These are phyloP conservation scores for Radopholus similis DNA, from an alignment of 1,140 invertebrate species.

Conservation along the genomic window DNA sequence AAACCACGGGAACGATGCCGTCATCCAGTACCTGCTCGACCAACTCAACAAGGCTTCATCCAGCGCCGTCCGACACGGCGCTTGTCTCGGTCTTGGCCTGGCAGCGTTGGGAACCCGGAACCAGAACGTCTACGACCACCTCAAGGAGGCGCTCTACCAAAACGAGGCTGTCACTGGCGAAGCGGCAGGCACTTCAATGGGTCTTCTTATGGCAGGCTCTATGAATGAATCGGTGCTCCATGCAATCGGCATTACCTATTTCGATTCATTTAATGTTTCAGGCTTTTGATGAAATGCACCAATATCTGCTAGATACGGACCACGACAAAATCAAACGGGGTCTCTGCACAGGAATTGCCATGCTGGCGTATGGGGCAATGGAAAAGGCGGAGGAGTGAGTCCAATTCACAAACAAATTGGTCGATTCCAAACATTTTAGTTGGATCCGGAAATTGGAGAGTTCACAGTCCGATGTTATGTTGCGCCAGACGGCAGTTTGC, in stretches of 20 bases:
- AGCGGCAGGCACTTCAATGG: constrained; percentile 92
- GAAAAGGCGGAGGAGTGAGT: constrained; percentile 81
- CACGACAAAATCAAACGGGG: constrained; percentile 97
- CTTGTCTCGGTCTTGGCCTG: constrained; percentile 88
- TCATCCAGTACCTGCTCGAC: constrained; percentile 47
- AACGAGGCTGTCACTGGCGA: constrained; percentile 97
- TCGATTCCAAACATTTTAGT: not conserved
- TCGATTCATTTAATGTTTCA: constrained; percentile 7
- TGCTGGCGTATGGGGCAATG: constrained; percentile 91
- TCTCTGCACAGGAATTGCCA: constrained; percentile 80
- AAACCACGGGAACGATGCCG: constrained; percentile 81
- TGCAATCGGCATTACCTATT: not conserved
- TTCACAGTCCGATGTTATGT: constrained; percentile 73
- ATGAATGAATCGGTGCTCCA: constrained; percentile 17
- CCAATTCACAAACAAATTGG: not conserved
- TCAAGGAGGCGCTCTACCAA: constrained; percentile 94
- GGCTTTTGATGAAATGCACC: constrained; percentile 53
- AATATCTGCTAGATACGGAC: constrained; percentile 83
- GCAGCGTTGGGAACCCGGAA: constrained; percentile 94
- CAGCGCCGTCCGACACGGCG: constrained; percentile 83
- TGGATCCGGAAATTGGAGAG: constrained; percentile 69
- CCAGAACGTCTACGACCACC: constrained; percentile 83
- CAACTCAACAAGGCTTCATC: constrained; percentile 47
- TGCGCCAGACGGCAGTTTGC: constrained; percentile 89
- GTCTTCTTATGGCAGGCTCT: constrained; percentile 88